Percentiles rank a stretch among this genome's conserved stretches.
Evolutionary conservation across 2,797 vertebrate species (phyloP).

Genomic region (Leptatherina wallacei): DNA sequence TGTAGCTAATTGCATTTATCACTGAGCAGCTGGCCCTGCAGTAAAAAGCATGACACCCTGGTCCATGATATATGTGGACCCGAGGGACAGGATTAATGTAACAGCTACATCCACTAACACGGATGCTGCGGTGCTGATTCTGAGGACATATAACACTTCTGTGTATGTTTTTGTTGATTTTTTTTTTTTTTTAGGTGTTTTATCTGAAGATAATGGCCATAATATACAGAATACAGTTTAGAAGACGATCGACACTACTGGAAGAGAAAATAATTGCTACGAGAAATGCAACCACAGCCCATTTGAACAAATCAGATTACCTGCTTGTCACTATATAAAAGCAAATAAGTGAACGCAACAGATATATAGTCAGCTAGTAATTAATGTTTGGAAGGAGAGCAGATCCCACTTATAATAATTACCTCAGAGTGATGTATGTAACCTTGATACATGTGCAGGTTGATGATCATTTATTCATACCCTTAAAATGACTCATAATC

Average conservation of each 20-base stretch:
- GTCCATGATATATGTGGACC: slow-evolving; percentile 2
- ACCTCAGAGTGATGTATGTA: not conserved
- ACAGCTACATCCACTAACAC: slow-evolving; percentile 6
- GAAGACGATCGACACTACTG: too few species aligned
- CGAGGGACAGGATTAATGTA: slow-evolving; percentile 1
- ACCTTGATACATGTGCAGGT: slow-evolving; percentile 13
- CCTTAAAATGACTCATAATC: too few species aligned
- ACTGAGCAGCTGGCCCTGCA: not conserved
- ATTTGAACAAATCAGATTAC: not conserved
- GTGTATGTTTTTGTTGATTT: not conserved
- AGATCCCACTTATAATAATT: too few species aligned
- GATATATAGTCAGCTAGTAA: not conserved
- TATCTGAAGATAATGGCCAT: not conserved
- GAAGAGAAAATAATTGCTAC: too few species aligned
- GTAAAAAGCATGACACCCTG: slow-evolving; percentile 4
- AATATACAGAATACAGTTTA: not conserved
- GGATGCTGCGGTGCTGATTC: not conserved
- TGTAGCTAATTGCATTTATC: not conserved
- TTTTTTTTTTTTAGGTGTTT: too few species aligned
- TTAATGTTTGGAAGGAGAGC: too few species aligned
- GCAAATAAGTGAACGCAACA: not conserved
- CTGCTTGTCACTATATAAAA: not conserved
- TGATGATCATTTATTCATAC: not conserved
- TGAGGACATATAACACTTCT: not conserved
- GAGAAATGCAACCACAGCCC: too few species aligned